Evolutionary conservation across 2,888 invertebrate genomes (phyloP).

Genomic region (Alcis repandata): DNA sequence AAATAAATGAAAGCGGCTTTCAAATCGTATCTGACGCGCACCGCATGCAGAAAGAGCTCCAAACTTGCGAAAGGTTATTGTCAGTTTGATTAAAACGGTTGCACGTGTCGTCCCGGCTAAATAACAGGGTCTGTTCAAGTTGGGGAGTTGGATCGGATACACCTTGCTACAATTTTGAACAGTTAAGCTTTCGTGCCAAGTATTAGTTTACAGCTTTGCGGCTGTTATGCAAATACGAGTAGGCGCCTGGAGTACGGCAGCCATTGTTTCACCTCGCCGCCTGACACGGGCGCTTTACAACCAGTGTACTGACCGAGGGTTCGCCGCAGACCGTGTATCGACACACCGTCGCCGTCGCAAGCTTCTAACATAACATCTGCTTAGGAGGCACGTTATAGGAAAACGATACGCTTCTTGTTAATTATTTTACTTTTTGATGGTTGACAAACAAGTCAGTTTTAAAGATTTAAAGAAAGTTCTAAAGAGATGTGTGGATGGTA

Average conservation of each 20-base stretch:
- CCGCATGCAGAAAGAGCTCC: conserved; percentile 41
- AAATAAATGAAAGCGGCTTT: conserved; percentile 43
- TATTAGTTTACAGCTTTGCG: conserved; percentile 61
- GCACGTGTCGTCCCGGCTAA: conserved; percentile 41
- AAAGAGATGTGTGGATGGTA: too few relatives aligned
- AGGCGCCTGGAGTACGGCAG: conserved; percentile 53
- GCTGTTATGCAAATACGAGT: conserved; percentile 61
- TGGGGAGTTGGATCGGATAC: conserved; percentile 49
- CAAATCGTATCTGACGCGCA: conserved; percentile 41
- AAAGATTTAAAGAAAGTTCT: too few relatives aligned
- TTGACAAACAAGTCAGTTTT: too few relatives aligned
- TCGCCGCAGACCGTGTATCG: conserved; percentile 41
- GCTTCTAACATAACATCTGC: conserved; percentile 4
- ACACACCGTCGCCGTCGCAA: conserved; percentile 26
- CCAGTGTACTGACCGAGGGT: conserved; percentile 41
- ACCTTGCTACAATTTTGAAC: conserved; percentile 55
- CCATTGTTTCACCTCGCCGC: conserved; percentile 52
- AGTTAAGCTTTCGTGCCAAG: conserved; percentile 56
- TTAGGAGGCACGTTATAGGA: neutral
- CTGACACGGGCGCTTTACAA: conserved; percentile 42
- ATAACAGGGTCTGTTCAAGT: conserved; percentile 38
- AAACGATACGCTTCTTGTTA: neutral
- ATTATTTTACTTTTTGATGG: too few relatives aligned
- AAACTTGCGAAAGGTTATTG: conserved; percentile 45
- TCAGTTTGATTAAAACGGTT: conserved; percentile 47